Evolutionary conservation across 1,140 invertebrate species (phyloP).

Genomic region (Pinna nobilis): DNA sequence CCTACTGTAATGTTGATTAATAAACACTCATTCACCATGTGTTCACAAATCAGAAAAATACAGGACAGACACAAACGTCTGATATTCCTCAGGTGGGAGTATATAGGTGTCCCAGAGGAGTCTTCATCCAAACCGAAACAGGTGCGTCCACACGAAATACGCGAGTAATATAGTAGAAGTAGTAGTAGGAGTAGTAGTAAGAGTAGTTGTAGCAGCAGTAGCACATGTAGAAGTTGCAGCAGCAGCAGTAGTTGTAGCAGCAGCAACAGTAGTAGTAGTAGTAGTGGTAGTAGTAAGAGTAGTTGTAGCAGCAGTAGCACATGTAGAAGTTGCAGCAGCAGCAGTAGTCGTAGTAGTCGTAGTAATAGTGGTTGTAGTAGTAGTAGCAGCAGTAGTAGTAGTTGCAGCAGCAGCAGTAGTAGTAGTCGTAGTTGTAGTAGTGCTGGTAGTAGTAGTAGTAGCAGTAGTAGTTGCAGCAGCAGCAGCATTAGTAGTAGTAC

Average conservation of each 20-base stretch:
- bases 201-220: slow-evolving; percentile 23
- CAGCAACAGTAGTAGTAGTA: slow-evolving; percentile 21
- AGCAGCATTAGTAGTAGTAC: neutral
- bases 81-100: neutral
- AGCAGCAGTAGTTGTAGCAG: slow-evolving; percentile 19
- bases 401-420: neutral
- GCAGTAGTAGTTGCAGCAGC: neutral
- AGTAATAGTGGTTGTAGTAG: slow-evolving; percentile 18
- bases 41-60: neutral
- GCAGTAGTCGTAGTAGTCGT: slow-evolving; percentile 17
- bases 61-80: neutral
- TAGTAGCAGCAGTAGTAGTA: slow-evolving; percentile 20
- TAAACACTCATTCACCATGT: neutral
- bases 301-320: slow-evolving; percentile 21
- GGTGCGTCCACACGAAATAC: neutral
- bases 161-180: slow-evolving; percentile 7
- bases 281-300: slow-evolving; percentile 10
- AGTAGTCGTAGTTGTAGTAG: neutral
- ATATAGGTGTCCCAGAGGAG: neutral
- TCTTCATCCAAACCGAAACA: neutral
- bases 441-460: neutral
- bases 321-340: slow-evolving; percentile 13
- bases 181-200: slow-evolving; percentile 21
- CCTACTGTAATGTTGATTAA: neutral
- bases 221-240: slow-evolving; percentile 7